These are phyloP conservation scores for Metacarcinus magister DNA, from an alignment of 2,888 invertebrate genomes.

Conservation along the genomic window DNA sequence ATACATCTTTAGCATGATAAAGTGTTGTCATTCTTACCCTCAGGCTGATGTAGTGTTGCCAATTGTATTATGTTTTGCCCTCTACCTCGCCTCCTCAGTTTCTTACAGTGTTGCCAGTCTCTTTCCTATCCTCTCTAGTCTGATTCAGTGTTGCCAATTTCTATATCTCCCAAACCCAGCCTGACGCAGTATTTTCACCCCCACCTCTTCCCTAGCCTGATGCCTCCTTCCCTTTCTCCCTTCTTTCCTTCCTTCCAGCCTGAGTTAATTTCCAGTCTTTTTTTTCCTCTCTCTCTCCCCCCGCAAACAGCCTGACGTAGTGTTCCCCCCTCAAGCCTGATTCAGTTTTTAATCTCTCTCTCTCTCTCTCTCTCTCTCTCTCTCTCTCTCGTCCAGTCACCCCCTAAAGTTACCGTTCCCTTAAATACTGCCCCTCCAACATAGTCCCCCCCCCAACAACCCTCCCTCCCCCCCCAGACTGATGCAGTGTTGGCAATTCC, in stretches of 20 bases:
- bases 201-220: neutral
- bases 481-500: neutral
- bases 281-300: neutral
- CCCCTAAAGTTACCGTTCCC: neutral
- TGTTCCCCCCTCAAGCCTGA: no score
- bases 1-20: neutral
- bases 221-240: neutral
- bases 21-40: neutral
- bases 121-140: neutral
- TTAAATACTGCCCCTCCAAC: no score
- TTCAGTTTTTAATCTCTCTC: no score
- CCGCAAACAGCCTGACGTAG: neutral
- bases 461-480: neutral
- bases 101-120: neutral
- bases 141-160: neutral
- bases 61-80: neutral
- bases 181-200: neutral
- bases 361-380: constrained; percentile 43
- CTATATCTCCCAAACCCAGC: neutral
- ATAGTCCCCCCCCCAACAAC: no score
- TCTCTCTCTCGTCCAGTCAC: neutral
- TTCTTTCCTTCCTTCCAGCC: neutral
- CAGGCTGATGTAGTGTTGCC: neutral
- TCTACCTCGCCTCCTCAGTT: neutral
- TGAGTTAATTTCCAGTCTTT: neutral